Evolutionary conservation across 2,113 vertebrate species (phyloP).

Genomic region (Campylorhamphus procurvoides): DNA sequence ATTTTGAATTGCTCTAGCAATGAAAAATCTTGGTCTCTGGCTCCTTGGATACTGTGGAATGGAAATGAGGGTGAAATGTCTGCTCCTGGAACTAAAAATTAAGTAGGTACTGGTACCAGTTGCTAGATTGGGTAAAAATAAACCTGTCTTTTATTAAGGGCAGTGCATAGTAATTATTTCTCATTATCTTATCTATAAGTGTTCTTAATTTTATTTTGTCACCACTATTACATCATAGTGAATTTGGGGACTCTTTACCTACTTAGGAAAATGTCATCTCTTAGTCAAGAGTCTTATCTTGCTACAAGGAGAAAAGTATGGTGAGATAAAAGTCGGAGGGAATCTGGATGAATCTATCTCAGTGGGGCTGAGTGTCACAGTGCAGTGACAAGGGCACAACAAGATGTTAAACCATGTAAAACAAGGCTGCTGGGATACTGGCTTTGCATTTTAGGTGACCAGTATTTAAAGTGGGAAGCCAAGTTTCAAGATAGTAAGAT

Average conservation of each 20-base stretch:
- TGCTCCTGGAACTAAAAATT: neutral
- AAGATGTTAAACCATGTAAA: neutral
- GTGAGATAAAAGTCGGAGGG: neutral
- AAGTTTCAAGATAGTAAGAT: neutral
- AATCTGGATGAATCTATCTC: neutral
- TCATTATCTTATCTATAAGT: neutral
- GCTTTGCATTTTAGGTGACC: neutral
- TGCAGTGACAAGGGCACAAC: neutral
- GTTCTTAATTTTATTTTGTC: neutral
- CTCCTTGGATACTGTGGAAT: neutral
- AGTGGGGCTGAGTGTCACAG: neutral
- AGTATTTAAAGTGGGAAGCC: neutral
- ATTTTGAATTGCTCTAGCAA: neutral
- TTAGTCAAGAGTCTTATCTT: neutral
- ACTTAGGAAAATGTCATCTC: neutral
- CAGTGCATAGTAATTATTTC: neutral
- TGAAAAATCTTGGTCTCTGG: neutral
- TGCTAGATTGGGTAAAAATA: neutral
- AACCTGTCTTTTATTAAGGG: neutral
- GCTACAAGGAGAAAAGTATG: neutral
- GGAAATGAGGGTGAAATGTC: neutral
- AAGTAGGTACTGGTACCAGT: neutral
- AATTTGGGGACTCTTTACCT: neutral
- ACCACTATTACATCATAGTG: neutral
- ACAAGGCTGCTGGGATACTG: neutral